These are phyloP conservation scores for Apodemus agrarius DNA, from an alignment of 2,797 vertebrate genomes.

Conservation along the genomic window DNA sequence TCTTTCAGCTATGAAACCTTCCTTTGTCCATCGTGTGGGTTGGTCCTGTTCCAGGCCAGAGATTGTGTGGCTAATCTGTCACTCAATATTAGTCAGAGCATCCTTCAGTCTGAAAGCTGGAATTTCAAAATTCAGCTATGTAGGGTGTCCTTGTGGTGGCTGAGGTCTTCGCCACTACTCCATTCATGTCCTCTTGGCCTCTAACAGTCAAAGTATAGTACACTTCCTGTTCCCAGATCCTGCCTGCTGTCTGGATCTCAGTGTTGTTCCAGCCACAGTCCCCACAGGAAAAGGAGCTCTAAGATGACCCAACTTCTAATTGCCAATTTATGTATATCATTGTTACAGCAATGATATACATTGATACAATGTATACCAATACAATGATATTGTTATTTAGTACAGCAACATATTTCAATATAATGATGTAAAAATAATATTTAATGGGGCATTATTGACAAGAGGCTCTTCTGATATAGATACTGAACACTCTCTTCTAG, in stretches of 20 bases:
- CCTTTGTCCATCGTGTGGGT: neutral
- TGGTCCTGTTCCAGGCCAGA: neutral
- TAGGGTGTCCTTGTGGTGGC: conserved; percentile 92
- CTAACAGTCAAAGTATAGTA: conserved; percentile 88
- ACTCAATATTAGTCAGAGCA: neutral
- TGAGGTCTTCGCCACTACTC: conserved; percentile 94
- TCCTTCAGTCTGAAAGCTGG: conserved; percentile 96
- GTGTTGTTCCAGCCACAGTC: conserved; percentile 93
- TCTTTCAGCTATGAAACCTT: conserved; percentile 89
- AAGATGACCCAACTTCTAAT: conserved; percentile 73
- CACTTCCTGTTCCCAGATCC: conserved; percentile 94
- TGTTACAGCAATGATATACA: too few species aligned
- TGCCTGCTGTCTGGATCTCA: conserved; percentile 95
- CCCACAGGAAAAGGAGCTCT: conserved; percentile 93
- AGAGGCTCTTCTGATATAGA: neutral
- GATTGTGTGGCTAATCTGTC: neutral
- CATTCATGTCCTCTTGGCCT: conserved; percentile 91
- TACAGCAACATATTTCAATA: neutral
- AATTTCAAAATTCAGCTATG: conserved; percentile 97
- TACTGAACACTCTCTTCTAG: neutral
- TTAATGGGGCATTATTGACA: neutral
- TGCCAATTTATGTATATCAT: neutral
- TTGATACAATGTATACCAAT: too few species aligned
- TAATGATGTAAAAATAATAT: neutral
- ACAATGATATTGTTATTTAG: neutral